Evolutionary conservation across 1,140 invertebrate species (phyloP).

Genomic region (Phymorhynchus buccinoides): DNA sequence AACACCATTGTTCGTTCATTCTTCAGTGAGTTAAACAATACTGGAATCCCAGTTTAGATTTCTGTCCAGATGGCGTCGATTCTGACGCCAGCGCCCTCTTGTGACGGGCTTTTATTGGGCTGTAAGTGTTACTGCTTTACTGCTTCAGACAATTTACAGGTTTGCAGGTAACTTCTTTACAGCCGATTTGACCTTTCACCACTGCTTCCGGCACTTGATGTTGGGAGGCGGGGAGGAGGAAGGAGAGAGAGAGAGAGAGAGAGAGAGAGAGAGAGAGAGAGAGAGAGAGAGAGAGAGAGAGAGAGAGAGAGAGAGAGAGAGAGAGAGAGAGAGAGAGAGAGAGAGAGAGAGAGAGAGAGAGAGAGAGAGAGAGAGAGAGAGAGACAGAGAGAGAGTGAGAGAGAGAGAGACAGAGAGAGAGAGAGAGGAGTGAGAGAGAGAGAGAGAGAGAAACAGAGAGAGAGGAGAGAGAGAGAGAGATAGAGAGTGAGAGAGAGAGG

Average conservation of each 20-base stretch:
- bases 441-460: background rate
- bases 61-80: background rate
- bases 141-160: background rate
- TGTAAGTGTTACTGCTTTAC: no score
- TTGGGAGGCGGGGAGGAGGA: background rate
- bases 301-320: background rate
- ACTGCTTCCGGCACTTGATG: background rate
- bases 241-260: background rate
- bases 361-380: background rate
- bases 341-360: background rate
- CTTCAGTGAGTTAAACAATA: background rate
- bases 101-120: background rate
- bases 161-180: no score
- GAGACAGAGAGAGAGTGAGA: background rate
- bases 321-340: background rate
- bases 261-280: background rate
- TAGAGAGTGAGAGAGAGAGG: no score
- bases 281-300: background rate
- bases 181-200: background rate
- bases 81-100: background rate
- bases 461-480: no score
- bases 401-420: constrained; percentile 3
- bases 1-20: no score
- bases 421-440: background rate
- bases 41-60: background rate